Conservation (phyloP, 2,888 invertebrate genomes). For the Idaea biselata region DNA sequence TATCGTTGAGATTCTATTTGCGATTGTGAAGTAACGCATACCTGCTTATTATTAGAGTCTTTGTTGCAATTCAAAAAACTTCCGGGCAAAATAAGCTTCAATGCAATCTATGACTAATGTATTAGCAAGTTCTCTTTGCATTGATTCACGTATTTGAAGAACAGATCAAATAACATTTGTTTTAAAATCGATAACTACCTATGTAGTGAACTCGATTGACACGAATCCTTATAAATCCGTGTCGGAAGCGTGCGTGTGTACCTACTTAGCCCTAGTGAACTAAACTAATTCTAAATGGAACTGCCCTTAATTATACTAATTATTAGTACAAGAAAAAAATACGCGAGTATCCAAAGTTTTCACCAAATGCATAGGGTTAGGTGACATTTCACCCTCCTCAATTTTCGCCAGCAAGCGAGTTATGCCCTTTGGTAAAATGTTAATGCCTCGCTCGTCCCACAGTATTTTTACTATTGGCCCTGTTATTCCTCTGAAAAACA, state of each 20-base stretch:
- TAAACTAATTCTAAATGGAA: neutral
- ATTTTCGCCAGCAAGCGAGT: too few species aligned
- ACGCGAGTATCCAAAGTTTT: too few species aligned
- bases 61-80: neutral
- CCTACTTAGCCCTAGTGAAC: neutral
- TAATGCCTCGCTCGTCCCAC: too few species aligned
- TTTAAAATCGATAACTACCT: constrained; percentile 29
- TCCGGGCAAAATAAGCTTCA: neutral
- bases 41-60: neutral
- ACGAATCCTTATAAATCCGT: constrained; percentile 36
- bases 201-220: constrained; percentile 32
- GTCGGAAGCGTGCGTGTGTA: constrained; percentile 19
- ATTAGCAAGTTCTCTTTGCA: neutral
- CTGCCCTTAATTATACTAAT: neutral
- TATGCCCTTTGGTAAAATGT: too few species aligned
- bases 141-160: neutral
- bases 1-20: neutral
- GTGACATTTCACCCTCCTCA: too few species aligned
- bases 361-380: too few species aligned
- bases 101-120: neutral
- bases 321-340: too few species aligned
- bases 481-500: too few species aligned
- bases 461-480: too few species aligned
- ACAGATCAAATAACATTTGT: constrained; percentile 16
- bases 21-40: neutral